phyloP scores from a whole-genome alignment of 2,888 invertebrate species.

The Erpobdella octoculata region DNA sequence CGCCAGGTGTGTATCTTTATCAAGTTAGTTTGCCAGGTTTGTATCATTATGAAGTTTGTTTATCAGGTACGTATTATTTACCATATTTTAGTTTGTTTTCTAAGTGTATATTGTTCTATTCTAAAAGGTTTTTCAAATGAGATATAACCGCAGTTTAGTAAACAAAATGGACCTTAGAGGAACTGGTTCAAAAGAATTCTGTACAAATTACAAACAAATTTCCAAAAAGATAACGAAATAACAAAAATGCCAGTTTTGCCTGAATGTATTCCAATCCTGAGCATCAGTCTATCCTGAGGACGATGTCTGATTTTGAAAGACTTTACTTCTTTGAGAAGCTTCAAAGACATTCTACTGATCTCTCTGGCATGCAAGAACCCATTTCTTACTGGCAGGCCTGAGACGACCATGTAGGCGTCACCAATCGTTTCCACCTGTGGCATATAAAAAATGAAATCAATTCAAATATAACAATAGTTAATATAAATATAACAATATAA shows the following conservation, averaged over 20 bases:
- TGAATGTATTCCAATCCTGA: conserved; percentile 87
- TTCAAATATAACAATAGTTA: too few species aligned
- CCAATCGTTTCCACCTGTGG: conserved; percentile 51
- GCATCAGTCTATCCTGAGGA: conserved; percentile 75
- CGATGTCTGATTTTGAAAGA: conserved; percentile 83
- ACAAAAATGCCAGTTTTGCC: conserved; percentile 40
- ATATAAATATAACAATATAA: too few species aligned
- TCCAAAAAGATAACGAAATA: background rate
- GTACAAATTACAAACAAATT: background rate
- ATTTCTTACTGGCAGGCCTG: conserved; percentile 82
- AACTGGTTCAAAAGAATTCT: background rate
- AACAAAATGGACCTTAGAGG: too few species aligned
- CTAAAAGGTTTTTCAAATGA: too few species aligned
- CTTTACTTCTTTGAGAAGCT: conserved; percentile 73
- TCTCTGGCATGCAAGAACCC: conserved; percentile 82
- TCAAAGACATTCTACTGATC: conserved; percentile 81
- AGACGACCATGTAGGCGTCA: conserved; percentile 55
- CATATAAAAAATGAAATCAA: background rate
- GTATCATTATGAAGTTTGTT: too few species aligned
- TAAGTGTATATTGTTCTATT: too few species aligned
- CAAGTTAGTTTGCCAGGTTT: too few species aligned
- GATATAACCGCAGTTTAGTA: too few species aligned
- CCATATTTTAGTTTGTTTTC: too few species aligned
- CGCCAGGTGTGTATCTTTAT: too few species aligned
- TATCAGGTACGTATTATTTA: background rate